These are phyloP conservation scores for Campylomormyrus numenius DNA, from an alignment of 2,113 vertebrate genomes.

Conservation along the genomic window DNA sequence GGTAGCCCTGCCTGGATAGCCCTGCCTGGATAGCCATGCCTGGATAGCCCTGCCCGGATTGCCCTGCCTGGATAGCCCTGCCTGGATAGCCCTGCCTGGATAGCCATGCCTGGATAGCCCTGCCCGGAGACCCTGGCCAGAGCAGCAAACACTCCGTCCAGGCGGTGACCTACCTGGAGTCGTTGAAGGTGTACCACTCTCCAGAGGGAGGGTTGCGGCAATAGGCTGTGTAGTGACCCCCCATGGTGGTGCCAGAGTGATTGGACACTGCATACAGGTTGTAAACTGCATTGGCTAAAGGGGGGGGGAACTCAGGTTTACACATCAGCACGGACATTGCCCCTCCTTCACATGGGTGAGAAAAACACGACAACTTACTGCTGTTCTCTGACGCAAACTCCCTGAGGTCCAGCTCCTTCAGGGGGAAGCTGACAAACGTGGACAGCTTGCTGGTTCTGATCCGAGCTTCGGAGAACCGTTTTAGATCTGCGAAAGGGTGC, in stretches of 20 bases:
- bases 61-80: no score
- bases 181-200: constrained; percentile 93
- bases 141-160: background rate
- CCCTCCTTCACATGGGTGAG: no score
- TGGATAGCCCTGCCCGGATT: no score
- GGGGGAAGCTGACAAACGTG: constrained; percentile 90
- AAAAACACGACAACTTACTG: constrained; percentile 65
- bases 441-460: constrained; percentile 93
- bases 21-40: no score
- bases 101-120: no score
- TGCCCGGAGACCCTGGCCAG: background rate
- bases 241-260: constrained; percentile 98
- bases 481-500: constrained; percentile 69
- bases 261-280: constrained; percentile 96
- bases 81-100: no score
- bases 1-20: no score
- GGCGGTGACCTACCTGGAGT: constrained; percentile 74
- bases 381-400: constrained; percentile 89
- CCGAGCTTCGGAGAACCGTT: constrained; percentile 91
- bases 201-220: constrained; percentile 82
- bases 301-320: background rate
- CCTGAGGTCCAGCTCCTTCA: constrained; percentile 89
- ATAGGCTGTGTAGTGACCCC: constrained; percentile 95
- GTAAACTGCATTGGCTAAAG: constrained; percentile 79
- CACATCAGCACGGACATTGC: background rate